Evolutionary conservation across 2,113 vertebrate species (phyloP).

Genomic region (Lophotis ruficrista): DNA sequence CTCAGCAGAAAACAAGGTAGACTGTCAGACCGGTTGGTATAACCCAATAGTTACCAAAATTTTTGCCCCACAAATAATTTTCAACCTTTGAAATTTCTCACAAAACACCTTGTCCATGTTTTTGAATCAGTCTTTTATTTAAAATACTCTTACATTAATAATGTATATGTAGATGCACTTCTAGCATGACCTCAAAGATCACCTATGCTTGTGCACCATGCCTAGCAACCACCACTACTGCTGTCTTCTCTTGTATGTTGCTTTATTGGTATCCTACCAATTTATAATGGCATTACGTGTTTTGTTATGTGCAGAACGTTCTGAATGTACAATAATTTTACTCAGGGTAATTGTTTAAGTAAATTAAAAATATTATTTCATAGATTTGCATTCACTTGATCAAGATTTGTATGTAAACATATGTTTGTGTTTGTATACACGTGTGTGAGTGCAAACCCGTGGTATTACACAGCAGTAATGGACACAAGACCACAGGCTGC

Average conservation of each 20-base stretch:
- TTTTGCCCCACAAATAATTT: not conserved
- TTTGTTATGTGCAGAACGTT: not conserved
- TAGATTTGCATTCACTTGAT: not conserved
- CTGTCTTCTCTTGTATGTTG: not conserved
- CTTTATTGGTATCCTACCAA: not conserved
- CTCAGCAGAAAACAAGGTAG: not conserved
- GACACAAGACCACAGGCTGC: not conserved
- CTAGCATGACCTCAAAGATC: not conserved
- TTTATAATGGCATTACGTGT: not conserved
- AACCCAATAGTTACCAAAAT: not conserved
- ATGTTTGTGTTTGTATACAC: not conserved
- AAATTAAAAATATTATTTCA: not conserved
- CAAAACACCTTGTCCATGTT: accelerated
- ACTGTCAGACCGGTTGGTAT: not conserved
- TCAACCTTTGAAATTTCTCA: not conserved
- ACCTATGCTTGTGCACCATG: not conserved
- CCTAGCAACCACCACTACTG: not conserved
- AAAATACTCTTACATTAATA: not conserved
- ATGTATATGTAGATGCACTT: not conserved
- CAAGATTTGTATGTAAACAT: not conserved
- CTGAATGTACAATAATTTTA: not conserved
- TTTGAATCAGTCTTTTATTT: not conserved
- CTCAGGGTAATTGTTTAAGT: not conserved
- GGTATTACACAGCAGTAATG: not conserved
- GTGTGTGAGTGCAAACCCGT: not conserved